Evolutionary conservation across 30 jellyfish, hydroid and myxozoan species (phyloP).

Genomic region (Rhopilema esculentum): DNA sequence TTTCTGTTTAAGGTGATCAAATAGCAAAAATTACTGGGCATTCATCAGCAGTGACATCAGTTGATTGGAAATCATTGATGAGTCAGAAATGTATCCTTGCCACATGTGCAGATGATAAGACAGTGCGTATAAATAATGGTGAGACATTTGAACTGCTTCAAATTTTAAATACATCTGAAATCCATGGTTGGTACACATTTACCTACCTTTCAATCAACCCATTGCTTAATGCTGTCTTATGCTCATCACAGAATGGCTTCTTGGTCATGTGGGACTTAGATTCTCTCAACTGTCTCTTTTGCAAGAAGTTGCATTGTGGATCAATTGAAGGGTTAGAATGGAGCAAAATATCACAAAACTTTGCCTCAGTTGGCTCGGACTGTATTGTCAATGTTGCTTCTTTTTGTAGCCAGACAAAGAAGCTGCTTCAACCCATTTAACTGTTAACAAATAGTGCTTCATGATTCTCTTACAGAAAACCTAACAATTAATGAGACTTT

Average conservation of each 20-base stretch:
- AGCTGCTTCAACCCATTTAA: too few species aligned
- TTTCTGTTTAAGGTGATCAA: constrained; percentile 39
- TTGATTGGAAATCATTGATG: constrained; percentile 80
- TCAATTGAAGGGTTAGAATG: constrained; percentile 93
- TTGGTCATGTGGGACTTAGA: constrained; percentile 77
- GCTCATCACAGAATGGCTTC: constrained; percentile 94
- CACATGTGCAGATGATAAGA: constrained; percentile 97
- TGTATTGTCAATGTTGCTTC: constrained; percentile 69
- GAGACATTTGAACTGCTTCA: constrained; percentile 48
- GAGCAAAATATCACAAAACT: constrained; percentile 4
- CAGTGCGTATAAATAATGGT: constrained; percentile 86
- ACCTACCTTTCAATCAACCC: constrained; percentile 81
- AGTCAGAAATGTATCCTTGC: constrained; percentile 48
- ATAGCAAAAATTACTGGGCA: constrained; percentile 80
- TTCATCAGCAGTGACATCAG: constrained; percentile 94
- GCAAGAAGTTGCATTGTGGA: constrained; percentile 83
- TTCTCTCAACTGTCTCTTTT: constrained; percentile 22
- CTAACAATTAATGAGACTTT: too few species aligned
- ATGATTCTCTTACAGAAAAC: too few species aligned
- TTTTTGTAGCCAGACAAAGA: neutral
- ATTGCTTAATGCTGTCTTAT: constrained; percentile 41
- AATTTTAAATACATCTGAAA: constrained; percentile 48
- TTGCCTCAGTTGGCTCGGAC: constrained; percentile 89
- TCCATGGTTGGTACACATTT: constrained; percentile 94
- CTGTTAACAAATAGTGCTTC: too few species aligned